Conservation (phyloP, 2,113 vertebrate genomes). For the Phasianus colchicus region DNA sequence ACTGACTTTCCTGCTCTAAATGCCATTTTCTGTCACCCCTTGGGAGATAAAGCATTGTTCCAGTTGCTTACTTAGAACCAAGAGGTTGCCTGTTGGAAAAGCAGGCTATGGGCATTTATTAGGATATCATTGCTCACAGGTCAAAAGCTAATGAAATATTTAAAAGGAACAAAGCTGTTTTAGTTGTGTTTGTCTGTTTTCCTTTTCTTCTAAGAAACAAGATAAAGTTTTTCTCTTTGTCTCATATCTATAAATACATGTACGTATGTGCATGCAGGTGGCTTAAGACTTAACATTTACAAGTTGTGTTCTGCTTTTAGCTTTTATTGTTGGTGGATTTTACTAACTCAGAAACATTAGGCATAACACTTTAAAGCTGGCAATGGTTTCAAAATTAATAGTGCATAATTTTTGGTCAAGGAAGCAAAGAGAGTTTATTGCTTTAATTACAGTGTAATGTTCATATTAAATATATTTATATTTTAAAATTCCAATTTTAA, state of each 20-base stretch:
- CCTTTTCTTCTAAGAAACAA: fast-evolving
- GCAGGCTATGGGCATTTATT: conserved; percentile 42
- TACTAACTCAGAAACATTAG: background rate
- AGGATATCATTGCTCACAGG: background rate
- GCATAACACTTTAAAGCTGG: background rate
- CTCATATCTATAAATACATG: fast-evolving
- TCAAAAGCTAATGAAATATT: conserved; percentile 37
- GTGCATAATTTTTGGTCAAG: background rate
- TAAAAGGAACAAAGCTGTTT: background rate
- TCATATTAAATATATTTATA: conserved; percentile 63
- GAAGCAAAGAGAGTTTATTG: background rate
- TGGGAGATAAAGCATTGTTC: conserved; percentile 24
- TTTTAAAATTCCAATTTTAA: conserved; percentile 52
- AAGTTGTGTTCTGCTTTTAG: background rate
- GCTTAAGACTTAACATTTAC: background rate
- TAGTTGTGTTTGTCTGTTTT: background rate
- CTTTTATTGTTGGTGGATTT: background rate
- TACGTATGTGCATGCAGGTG: fast-evolving
- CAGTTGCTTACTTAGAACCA: background rate
- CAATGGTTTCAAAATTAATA: background rate
- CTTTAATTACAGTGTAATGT: conserved; percentile 51
- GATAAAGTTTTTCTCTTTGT: background rate
- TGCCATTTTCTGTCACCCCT: background rate
- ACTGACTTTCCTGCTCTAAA: background rate
- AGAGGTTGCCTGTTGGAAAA: conserved; percentile 48